Conservation (phyloP, 2,113 vertebrate genomes). For the Seriola rivoliana region DNA sequence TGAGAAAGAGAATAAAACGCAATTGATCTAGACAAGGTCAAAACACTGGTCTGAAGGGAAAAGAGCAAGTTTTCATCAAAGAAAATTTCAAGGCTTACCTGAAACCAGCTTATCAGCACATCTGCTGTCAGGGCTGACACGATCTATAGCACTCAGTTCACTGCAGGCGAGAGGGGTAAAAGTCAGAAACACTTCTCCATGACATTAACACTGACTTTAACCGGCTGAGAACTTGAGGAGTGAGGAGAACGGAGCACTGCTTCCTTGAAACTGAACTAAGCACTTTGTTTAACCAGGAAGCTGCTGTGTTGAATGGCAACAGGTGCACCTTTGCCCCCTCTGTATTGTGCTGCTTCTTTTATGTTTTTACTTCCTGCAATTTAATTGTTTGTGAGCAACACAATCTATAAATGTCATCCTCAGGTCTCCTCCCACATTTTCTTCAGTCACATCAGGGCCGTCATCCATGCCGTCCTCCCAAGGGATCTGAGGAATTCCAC, state of each 20-base stretch:
- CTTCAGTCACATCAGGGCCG: conserved; percentile 27
- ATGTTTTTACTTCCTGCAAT: conserved; percentile 43
- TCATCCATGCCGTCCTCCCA: conserved; percentile 42
- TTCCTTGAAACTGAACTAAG: conserved; percentile 29
- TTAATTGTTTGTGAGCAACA: conserved; percentile 15
- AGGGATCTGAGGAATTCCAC: conserved; percentile 45
- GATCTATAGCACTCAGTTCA: not conserved
- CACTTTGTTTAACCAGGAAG: conserved; percentile 40
- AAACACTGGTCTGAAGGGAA: conserved; percentile 6
- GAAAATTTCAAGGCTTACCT: conserved; percentile 16
- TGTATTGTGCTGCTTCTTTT: conserved; percentile 22
- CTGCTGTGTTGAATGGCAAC: conserved; percentile 29
- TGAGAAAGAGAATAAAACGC: conserved; percentile 6
- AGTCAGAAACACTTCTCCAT: conserved; percentile 48
- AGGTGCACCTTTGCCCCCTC: conserved; percentile 25
- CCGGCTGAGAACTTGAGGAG: conserved; percentile 39
- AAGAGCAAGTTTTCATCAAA: not conserved
- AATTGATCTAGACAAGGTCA: conserved; percentile 33
- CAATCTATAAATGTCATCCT: conserved; percentile 35
- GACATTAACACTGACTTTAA: conserved; percentile 56
- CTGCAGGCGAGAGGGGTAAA: conserved; percentile 19
- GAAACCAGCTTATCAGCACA: conserved; percentile 38
- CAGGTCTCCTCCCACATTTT: not conserved
- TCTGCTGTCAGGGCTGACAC: conserved; percentile 46
- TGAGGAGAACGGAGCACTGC: conserved; percentile 28